These are phyloP conservation scores for Eubasilissa regina DNA, from an alignment of 1,140 invertebrate species.

Conservation along the genomic window DNA sequence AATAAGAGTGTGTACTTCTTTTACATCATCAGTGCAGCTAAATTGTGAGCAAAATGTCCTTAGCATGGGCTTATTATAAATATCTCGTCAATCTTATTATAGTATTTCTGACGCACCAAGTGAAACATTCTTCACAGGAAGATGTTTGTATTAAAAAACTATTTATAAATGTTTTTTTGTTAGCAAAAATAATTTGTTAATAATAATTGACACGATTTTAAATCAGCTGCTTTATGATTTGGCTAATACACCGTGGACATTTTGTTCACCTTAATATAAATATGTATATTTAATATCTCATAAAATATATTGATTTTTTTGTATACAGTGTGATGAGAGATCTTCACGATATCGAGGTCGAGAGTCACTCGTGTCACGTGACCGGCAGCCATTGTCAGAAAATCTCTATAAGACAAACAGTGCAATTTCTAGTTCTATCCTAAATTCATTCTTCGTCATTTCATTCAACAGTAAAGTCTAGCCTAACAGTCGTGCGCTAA, in stretches of 20 bases:
- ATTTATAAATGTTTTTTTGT: too few relatives aligned
- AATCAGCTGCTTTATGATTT: too few relatives aligned
- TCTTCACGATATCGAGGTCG: background rate
- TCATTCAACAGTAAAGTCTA: background rate
- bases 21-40: too few relatives aligned
- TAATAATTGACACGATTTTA: too few relatives aligned
- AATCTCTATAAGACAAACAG: background rate
- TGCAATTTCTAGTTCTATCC: background rate
- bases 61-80: too few relatives aligned
- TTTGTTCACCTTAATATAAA: background rate
- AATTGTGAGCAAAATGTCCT: too few relatives aligned
- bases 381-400: background rate
- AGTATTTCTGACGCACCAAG: too few relatives aligned
- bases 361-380: background rate
- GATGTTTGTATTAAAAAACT: too few relatives aligned
- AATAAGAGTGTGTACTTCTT: too few relatives aligned
- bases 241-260: background rate
- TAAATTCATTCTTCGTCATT: background rate
- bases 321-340: background rate
- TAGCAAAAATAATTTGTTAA: too few relatives aligned
- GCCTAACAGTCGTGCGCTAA: background rate
- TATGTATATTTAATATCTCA: background rate
- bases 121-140: too few relatives aligned
- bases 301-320: slow-evolving; percentile 14
- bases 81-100: too few relatives aligned